Evolutionary conservation across 2,797 vertebrate genomes (phyloP).

Genomic region (Smutsia temminckii): DNA sequence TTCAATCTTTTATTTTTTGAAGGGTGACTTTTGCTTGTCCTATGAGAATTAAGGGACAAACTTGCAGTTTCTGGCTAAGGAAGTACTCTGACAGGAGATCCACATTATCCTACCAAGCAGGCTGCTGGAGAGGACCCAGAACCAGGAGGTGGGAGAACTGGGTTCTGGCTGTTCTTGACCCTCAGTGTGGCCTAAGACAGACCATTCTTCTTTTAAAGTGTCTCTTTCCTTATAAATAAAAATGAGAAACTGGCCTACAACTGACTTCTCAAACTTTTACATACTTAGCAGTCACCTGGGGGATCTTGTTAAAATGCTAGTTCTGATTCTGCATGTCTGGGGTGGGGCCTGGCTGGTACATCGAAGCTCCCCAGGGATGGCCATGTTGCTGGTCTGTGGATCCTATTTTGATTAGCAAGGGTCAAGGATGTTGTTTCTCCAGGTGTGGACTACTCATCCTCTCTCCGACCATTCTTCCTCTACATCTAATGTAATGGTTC

Average conservation of each 20-base stretch:
- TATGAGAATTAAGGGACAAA: conserved; percentile 57
- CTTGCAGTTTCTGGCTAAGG: conserved; percentile 13
- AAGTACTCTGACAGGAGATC: conserved; percentile 8
- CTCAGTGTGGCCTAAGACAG: not conserved
- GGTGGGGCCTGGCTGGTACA: too few relatives aligned
- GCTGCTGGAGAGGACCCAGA: not conserved
- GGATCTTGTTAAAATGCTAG: not conserved
- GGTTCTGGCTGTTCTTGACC: not conserved
- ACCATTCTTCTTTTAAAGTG: not conserved
- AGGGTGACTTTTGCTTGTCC: conserved; percentile 57
- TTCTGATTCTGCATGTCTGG: not conserved
- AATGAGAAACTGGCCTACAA: not conserved
- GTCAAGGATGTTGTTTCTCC: not conserved
- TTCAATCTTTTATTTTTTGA: conserved; percentile 63
- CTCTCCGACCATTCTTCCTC: not conserved
- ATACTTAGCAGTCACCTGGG: not conserved
- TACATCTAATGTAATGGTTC: not conserved
- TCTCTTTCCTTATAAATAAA: not conserved
- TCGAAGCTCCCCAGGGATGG: not conserved
- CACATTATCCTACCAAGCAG: not conserved
- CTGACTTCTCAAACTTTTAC: not conserved
- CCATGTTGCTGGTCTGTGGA: not conserved
- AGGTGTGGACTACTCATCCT: not conserved
- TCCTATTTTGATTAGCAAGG: not conserved
- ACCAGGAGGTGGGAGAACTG: not conserved